Evolutionary conservation across 2,888 invertebrate genomes (phyloP).

Genomic region (Orgyia antiqua): DNA sequence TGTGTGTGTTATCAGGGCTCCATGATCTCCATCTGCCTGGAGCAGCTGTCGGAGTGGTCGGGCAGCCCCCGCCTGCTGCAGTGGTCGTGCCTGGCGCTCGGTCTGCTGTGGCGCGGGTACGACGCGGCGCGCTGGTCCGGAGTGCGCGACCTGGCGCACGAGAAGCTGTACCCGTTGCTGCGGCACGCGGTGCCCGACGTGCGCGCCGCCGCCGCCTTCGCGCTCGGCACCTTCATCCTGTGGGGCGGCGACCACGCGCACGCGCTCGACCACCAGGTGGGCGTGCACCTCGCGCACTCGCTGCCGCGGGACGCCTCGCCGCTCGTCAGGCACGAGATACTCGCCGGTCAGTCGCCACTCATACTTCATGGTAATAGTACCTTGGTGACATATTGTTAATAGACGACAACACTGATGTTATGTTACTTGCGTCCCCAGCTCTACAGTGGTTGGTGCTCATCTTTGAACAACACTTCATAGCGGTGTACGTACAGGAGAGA

Average conservation of each 20-base stretch:
- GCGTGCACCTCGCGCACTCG: conserved; percentile 89
- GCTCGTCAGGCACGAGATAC: conserved; percentile 91
- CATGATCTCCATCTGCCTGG: conserved; percentile 93
- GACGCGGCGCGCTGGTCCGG: conserved; percentile 92
- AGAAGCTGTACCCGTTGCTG: conserved; percentile 91
- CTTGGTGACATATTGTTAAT: too few species aligned
- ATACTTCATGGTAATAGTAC: too few species aligned
- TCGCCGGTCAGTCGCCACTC: conserved; percentile 79
- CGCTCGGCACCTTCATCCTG: conserved; percentile 95
- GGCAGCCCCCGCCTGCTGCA: conserved; percentile 81
- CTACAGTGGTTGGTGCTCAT: conserved; percentile 89
- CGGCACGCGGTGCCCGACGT: conserved; percentile 91
- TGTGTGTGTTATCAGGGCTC: too few species aligned
- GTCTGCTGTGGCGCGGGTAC: conserved; percentile 92
- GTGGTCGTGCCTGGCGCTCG: conserved; percentile 96
- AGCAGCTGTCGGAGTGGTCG: conserved; percentile 88
- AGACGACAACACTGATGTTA: too few species aligned
- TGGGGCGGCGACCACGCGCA: conserved; percentile 94
- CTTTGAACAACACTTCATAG: conserved; percentile 92
- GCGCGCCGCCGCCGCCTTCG: conserved; percentile 81
- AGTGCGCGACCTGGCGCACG: conserved; percentile 96
- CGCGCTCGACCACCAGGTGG: conserved; percentile 95
- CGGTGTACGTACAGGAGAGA: conserved; percentile 82
- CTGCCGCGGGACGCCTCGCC: conserved; percentile 90
- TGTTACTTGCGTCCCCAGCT: conserved; percentile 55